These are phyloP conservation scores for Calidris pugnax DNA, from an alignment of 2,113 vertebrate species.

Conservation along the genomic window DNA sequence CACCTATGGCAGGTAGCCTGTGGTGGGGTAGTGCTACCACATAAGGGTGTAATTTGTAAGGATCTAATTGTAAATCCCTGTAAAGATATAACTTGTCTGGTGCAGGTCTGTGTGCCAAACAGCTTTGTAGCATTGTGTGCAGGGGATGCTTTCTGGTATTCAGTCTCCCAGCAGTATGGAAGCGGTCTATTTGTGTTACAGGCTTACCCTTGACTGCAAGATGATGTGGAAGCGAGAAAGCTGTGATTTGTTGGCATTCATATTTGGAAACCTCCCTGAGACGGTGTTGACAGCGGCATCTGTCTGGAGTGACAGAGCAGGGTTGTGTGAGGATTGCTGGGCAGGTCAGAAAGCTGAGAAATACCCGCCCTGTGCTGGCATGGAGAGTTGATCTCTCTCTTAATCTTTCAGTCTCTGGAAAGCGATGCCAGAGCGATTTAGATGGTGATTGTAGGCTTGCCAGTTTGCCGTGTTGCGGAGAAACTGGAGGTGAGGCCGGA, in stretches of 20 bases:
- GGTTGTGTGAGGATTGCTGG: neutral
- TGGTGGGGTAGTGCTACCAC: neutral
- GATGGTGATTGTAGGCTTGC: neutral
- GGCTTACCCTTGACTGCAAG: neutral
- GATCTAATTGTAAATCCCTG: neutral
- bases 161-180: neutral
- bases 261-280: neutral
- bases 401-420: neutral
- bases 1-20: neutral
- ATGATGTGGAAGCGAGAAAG: neutral
- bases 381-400: neutral
- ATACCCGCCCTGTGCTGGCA: neutral
- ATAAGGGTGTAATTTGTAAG: neutral
- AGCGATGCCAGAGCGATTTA: fast-evolving
- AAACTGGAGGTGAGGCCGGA: neutral
- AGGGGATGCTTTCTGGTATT: neutral
- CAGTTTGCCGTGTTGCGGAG: neutral
- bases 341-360: neutral
- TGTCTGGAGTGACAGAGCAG: neutral
- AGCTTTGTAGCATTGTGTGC: neutral
- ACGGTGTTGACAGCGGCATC: neutral
- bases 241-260: neutral
- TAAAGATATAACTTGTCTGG: neutral
- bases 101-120: neutral
- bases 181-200: neutral